Base-by-base conservation (phyloP, 2,113 vertebrate species). In the Pterocles burchelli region DNA sequence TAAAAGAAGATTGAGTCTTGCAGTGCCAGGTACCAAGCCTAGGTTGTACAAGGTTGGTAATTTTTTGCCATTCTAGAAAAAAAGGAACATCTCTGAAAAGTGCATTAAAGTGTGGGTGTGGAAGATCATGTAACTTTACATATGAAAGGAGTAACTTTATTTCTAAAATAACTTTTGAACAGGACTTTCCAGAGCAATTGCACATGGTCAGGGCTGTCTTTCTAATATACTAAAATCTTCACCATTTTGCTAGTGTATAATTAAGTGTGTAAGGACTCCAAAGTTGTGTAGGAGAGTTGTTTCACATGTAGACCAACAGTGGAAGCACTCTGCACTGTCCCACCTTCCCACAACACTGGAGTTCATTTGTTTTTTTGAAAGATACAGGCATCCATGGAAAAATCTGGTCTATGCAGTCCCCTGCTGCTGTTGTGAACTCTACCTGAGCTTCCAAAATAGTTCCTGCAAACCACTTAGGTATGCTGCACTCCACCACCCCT, bases 401-500 rank as follows among this genome's bases (percentile, higher is more conserved):
- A 49, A 29, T 10, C 33, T 2, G 10, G 21, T 67, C 12, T 2
- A 0, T 26, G 6, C 12, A 31, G 5, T 8, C 10, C 21, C 19
- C 24, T 59, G 54, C 12, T 67, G 48, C 52, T n/a, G 46, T 41
- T 20, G n/a, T 9, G 14, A 19, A 6, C 22, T 19, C 13, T 7
- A 7, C 2, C 41, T 18, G 28, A 26, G 51, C 43, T 67, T n/a
- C 66, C 28, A 46, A 1, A 45, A 12, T 0, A 22, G 6, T 14
- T 45, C 41, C 55, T 77, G 18, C 31, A 61, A 49, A 29, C 17
- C 25, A 7, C 12, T 28, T 10, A 22, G 3, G 7, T 41, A 41
- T n/a, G 7, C 24, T 25, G 0, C 3, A 0, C 13, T 6, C 46
- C 61, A 17, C 12, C 3, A 2, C 10, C 22, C 25, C 46, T 49